phyloP scores from a whole-genome alignment of 1,140 invertebrate species.

The Calliopsis andreniformis region DNA sequence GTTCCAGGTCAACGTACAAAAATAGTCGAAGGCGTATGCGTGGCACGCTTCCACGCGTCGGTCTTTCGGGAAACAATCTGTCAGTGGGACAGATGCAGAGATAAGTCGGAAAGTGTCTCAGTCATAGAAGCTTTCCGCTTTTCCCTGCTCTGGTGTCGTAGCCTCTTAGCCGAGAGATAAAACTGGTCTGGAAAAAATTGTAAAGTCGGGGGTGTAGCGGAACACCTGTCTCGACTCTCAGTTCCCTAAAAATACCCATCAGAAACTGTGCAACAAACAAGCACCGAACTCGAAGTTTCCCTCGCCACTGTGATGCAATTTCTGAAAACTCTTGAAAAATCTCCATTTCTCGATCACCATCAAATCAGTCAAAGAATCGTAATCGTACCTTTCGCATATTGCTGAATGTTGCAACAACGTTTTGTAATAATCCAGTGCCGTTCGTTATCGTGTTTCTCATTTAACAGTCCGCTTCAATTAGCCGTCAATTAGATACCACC shows the following conservation, averaged over 20 bases:
- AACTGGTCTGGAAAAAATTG: background rate
- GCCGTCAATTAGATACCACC: conserved; percentile 67
- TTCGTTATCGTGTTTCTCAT: conserved; percentile 67
- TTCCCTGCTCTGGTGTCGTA: conserved; percentile 11
- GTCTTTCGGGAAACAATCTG: conserved; percentile 61
- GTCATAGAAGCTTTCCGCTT: conserved; percentile 25
- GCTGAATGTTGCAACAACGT: conserved; percentile 51
- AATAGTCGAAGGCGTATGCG: conserved; percentile 63
- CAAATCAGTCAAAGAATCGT: conserved; percentile 16
- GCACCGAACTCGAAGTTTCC: background rate
- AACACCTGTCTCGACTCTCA: conserved; percentile 28
- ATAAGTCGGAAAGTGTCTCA: conserved; percentile 56
- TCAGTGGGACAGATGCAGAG: conserved; percentile 71
- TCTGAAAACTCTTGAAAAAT: conserved; percentile 9
- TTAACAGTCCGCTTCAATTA: conserved; percentile 67
- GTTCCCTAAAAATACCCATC: background rate
- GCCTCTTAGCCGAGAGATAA: background rate
- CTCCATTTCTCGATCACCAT: conserved; percentile 46
- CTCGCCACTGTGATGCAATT: background rate
- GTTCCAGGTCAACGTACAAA: conserved; percentile 46
- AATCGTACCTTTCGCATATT: conserved; percentile 45
- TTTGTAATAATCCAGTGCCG: conserved; percentile 61
- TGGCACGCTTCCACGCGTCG: conserved; percentile 61
- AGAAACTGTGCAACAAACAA: background rate
- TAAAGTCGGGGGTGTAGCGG: background rate